Evolutionary conservation across 2,888 invertebrate genomes (phyloP).

Genomic region (Lasioglossum vierecki): DNA sequence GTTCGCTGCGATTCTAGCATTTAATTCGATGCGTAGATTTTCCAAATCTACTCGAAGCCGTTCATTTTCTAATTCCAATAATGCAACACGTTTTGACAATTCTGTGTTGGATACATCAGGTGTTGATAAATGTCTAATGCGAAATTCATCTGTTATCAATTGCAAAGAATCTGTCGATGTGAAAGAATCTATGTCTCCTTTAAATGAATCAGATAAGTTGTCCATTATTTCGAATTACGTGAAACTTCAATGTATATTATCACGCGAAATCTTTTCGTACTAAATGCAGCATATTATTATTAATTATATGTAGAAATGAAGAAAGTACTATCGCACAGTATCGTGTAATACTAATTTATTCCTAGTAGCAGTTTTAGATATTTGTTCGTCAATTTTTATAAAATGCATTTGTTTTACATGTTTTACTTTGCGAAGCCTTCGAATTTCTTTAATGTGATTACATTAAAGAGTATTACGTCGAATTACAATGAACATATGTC

Average conservation of each 20-base stretch:
- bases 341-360: neutral
- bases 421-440: neutral
- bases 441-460: neutral
- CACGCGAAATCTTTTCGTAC: neutral
- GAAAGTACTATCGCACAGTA: neutral
- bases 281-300: conserved; percentile 22
- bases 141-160: conserved; percentile 73
- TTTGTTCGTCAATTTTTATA: neutral
- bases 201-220: conserved; percentile 74
- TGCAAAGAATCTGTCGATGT: conserved; percentile 75
- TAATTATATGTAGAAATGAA: neutral
- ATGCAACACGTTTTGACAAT: conserved; percentile 69
- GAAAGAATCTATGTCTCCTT: conserved; percentile 72
- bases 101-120: conserved; percentile 74
- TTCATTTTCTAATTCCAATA: conserved; percentile 76
- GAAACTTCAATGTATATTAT: conserved; percentile 10
- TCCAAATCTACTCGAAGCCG: conserved; percentile 74
- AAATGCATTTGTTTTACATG: conserved; percentile 1
- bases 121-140: conserved; percentile 69
- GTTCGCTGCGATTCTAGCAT: conserved; percentile 76
- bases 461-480: conserved; percentile 8
- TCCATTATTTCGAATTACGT: conserved; percentile 65
- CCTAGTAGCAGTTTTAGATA: neutral
- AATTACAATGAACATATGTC: conserved; percentile 13
- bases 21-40: conserved; percentile 73